Percentiles rank a stretch among this genome's conserved stretches.
phyloP scores from a whole-genome alignment of 2,797 vertebrate species.

The Stomatorhinus walkeri region DNA sequence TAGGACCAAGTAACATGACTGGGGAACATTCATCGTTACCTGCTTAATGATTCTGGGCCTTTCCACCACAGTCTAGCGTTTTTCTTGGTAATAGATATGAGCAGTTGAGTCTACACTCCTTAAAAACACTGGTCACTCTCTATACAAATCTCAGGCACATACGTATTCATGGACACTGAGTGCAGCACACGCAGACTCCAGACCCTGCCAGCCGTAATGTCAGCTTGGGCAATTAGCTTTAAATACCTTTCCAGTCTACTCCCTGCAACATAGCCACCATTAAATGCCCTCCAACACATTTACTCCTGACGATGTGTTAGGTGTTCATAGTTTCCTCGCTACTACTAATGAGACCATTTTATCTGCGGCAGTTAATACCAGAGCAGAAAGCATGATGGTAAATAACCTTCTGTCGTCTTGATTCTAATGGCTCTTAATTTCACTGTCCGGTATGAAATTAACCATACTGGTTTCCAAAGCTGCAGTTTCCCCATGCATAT shows the following conservation, averaged over 20 bases:
- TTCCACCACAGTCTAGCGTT: not conserved
- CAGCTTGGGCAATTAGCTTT: not conserved
- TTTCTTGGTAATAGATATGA: not conserved
- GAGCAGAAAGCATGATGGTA: not conserved
- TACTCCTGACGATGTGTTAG: not conserved
- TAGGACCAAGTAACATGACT: not conserved
- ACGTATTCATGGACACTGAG: not conserved
- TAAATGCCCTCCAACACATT: not conserved
- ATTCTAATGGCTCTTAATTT: not conserved
- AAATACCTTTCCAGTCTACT: not conserved
- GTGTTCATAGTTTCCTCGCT: not conserved
- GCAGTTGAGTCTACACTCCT: not conserved
- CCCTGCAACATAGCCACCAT: not conserved
- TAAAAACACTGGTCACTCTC: not conserved
- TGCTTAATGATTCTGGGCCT: not conserved
- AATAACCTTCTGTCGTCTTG: not conserved
- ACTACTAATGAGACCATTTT: not conserved
- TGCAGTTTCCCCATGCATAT: not conserved
- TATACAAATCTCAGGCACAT: not conserved
- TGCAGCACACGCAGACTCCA: not conserved
- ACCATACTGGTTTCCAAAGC: not conserved
- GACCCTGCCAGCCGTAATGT: not conserved
- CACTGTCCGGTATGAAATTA: not conserved
- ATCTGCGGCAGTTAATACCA: not conserved
- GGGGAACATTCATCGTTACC: not conserved